These are phyloP conservation scores for Tadarida brasiliensis DNA, from an alignment of 2,797 vertebrate genomes.

Conservation along the genomic window DNA sequence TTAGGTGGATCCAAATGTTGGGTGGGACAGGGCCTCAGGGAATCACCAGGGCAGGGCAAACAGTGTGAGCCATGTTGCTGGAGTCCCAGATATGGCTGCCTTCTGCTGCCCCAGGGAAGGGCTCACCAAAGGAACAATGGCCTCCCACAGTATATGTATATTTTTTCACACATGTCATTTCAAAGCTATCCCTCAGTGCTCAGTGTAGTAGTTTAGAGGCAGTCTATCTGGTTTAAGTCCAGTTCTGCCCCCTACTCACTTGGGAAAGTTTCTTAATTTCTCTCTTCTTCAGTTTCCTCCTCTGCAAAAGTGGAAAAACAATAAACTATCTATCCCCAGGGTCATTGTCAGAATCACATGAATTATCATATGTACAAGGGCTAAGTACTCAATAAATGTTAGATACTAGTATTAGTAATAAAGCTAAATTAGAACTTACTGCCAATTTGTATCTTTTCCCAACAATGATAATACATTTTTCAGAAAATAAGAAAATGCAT, in stretches of 20 bases:
- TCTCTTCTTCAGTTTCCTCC: neutral
- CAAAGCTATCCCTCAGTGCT: neutral
- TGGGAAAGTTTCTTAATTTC: neutral
- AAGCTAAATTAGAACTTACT: slow-evolving; percentile 1
- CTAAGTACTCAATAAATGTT: neutral
- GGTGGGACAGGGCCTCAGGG: no score
- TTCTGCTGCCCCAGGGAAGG: no score
- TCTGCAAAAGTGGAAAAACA: neutral
- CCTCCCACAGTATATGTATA: neutral
- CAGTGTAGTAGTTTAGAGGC: neutral
- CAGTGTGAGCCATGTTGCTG: no score
- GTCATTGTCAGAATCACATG: neutral
- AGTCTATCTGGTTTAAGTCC: neutral
- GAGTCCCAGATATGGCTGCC: no score
- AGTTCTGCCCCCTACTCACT: neutral
- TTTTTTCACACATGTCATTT: neutral
- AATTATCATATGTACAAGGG: neutral
- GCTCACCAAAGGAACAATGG: no score
- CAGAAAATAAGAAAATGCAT: neutral
- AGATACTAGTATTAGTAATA: neutral
- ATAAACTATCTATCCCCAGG: neutral
- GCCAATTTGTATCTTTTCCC: neutral
- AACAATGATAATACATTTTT: neutral
- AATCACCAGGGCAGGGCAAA: no score
- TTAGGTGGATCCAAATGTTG: no score